Conservation (phyloP, 1,140 invertebrate genomes). For the Orussus abietinus region DNA sequence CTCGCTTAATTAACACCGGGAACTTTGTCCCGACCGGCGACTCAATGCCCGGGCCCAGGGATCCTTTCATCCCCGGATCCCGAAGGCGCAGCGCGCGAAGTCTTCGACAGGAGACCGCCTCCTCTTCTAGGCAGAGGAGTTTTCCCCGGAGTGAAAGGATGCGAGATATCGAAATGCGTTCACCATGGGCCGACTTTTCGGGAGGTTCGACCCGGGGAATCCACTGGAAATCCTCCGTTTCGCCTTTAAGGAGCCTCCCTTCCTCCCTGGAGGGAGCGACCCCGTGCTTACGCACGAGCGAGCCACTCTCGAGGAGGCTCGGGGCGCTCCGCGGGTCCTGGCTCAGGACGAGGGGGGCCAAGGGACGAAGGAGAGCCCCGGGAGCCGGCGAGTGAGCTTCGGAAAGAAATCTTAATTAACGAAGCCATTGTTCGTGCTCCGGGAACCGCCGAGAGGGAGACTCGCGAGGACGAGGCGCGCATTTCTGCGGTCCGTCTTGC, state of each 20-base stretch:
- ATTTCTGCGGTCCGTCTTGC: conserved; percentile 7
- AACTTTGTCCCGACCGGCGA: too few relatives aligned
- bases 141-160: too few relatives aligned
- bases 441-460: conserved; percentile 28
- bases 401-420: conserved; percentile 51
- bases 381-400: conserved; percentile 14
- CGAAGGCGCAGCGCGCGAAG: too few relatives aligned
- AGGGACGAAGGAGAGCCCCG: conserved; percentile 13
- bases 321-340: conserved; percentile 18
- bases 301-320: conserved; percentile 11
- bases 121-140: too few relatives aligned
- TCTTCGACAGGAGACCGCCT: too few relatives aligned
- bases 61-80: too few relatives aligned
- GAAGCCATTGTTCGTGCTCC: conserved; percentile 42
- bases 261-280: conserved; percentile 7
- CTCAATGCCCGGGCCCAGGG: too few relatives aligned
- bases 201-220: too few relatives aligned
- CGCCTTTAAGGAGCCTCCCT: too few relatives aligned
- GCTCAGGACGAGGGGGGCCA: conserved; percentile 1
- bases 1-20: not conserved
- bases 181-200: too few relatives aligned
- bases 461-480: conserved; percentile 33
- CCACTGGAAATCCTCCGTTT: too few relatives aligned
- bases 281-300: not conserved
- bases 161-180: too few relatives aligned